phyloP scores from a whole-genome alignment of 2,797 vertebrate species.

The Huso huso region DNA sequence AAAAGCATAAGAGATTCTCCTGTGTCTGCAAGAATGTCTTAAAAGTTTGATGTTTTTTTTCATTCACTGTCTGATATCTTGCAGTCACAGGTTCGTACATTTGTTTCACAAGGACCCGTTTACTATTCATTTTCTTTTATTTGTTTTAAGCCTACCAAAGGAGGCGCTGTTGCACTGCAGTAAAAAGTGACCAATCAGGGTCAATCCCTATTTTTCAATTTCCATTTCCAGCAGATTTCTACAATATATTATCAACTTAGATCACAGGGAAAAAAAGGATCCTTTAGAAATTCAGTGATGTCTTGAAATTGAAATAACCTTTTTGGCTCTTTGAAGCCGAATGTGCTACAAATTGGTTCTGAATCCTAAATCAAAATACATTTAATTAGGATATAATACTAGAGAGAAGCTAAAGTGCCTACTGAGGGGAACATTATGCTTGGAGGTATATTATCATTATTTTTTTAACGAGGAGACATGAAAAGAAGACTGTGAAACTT shows the following conservation, averaged over 20 bases:
- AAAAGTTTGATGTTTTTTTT: too few species aligned
- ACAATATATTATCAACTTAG: not conserved
- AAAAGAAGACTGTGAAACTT: slow-evolving; percentile 3
- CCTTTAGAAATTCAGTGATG: not conserved
- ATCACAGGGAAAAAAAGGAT: not conserved
- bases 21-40: too few species aligned
- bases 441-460: slow-evolving; percentile 7
- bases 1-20: too few species aligned
- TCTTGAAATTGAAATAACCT: slow-evolving; percentile 7
- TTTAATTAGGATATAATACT: slow-evolving; percentile 7
- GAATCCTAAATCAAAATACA: slow-evolving; percentile 8
- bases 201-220: not conserved
- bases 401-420: not conserved
- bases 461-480: slow-evolving; percentile 5
- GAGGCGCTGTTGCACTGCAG: too few species aligned
- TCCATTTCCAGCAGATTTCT: not conserved
- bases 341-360: slow-evolving; percentile 4
- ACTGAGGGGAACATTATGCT: not conserved
- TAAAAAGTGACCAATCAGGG: too few species aligned
- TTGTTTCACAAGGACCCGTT: too few species aligned
- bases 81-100: too few species aligned
- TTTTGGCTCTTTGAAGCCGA: slow-evolving; percentile 3
- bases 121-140: too few species aligned
- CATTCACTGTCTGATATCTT: too few species aligned
- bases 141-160: too few species aligned